A percentile compares a stretch with the other conserved stretches of the same genome.
phyloP scores from a whole-genome alignment of 2,797 vertebrate genomes.

The Malurus splendens region DNA sequence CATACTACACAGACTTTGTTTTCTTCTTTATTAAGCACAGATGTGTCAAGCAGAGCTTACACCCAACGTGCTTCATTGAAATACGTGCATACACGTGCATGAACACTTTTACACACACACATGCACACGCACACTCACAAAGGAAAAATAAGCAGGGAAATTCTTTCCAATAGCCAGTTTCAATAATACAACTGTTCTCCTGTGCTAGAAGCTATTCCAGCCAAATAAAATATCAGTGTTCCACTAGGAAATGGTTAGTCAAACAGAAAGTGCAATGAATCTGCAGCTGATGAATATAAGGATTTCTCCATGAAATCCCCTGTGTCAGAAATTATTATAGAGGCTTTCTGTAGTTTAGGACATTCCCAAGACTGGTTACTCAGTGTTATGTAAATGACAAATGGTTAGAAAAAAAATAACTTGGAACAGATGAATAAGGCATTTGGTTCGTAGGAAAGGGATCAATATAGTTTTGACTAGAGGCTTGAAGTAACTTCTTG shows the following conservation, averaged over 20 bases:
- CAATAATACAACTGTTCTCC: constrained; percentile 85
- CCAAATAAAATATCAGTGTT: constrained; percentile 91
- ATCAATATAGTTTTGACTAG: constrained; percentile 56
- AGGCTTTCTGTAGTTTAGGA: constrained; percentile 81
- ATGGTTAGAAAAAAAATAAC: constrained; percentile 61
- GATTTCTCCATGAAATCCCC: constrained; percentile 79
- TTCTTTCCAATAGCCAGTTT: constrained; percentile 72
- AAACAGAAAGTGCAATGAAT: constrained; percentile 87
- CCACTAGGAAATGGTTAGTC: constrained; percentile 85
- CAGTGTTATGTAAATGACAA: constrained; percentile 79
- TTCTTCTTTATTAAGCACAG: constrained; percentile 31
- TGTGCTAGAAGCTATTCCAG: constrained; percentile 74
- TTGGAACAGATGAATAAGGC: constrained; percentile 65
- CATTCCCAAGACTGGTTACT: constrained; percentile 78
- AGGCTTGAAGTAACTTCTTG: constrained; percentile 51
- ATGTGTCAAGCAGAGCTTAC: constrained; percentile 48
- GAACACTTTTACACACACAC: constrained; percentile 10
- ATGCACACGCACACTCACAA: not conserved
- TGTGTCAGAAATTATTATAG: constrained; percentile 80
- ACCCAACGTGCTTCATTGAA: constrained; percentile 58
- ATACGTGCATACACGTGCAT: not conserved
- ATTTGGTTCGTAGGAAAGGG: constrained; percentile 58
- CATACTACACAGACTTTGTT: not conserved
- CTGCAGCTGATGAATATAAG: constrained; percentile 75
- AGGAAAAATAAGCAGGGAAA: constrained; percentile 85